Base-by-base conservation (phyloP, 2,797 vertebrate genomes). In the Petrocephalus sullivani region DNA sequence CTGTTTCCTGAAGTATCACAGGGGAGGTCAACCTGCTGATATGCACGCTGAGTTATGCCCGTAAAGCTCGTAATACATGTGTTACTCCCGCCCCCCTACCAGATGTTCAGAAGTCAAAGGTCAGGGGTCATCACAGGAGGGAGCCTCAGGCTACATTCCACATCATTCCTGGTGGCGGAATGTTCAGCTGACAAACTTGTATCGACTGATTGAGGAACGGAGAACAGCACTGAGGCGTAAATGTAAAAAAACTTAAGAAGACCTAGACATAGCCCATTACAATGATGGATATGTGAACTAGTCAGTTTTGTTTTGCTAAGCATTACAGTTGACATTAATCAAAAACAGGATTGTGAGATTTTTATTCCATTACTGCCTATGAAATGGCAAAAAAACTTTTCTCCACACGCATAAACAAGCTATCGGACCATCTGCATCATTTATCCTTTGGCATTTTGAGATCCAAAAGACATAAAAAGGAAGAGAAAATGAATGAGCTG, bases 51-150 rank as follows among this genome's bases (percentile, higher is more conserved):
- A 54, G n/a, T 21, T 54, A 16, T 28, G 21, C 49, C n/a, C 19
- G 49, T 46, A 14, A 84, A 54, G 19, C 41, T 84, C 10, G 0
- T 28, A 23, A 84, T 81, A 49, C 41, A 81, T 49, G 10, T 3
- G 49, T 14, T 84, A n/a, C 49, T 54, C 81, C 49, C 4, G 4
- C 81, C 23, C 33, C 46, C 46, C 78, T 7, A 84, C 46, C 81
- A 84, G 81, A 84, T 84, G 81, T 84, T 54, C n/a, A 23, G n/a
- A 54, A 49, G 81, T 84, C 81, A 54, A 28, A 84, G 21, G 46
- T 54, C 49, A 83, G n/a, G 51, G 21, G 49, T 84, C 81, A 84
- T 54, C 81, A 16, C 81, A 53, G 81, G 21, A 54, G 81, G 49
- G 23, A 54, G 21, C 81, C 81, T 53, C n/a, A 49, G 41, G 19